phyloP scores from a whole-genome alignment of 2,797 vertebrate species.

The Sciurus carolinensis region DNA sequence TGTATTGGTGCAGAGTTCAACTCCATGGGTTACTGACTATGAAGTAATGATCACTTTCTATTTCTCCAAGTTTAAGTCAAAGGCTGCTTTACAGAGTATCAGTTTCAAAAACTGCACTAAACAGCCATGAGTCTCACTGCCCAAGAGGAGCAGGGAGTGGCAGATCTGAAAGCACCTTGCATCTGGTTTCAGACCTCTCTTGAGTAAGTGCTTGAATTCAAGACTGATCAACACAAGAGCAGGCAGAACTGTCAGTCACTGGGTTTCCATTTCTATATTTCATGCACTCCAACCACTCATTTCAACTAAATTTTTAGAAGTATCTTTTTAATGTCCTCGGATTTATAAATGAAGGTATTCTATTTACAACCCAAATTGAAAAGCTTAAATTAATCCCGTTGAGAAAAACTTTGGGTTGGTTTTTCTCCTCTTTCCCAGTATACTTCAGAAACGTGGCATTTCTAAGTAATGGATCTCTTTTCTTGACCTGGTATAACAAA shows the following conservation, averaged over 20 bases:
- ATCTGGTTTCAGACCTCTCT: constrained; percentile 75
- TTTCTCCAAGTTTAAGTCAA: constrained; percentile 73
- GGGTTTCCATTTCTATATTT: constrained; percentile 75
- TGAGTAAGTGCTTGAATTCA: constrained; percentile 66
- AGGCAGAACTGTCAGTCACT: constrained; percentile 80
- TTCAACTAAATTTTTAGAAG: constrained; percentile 80
- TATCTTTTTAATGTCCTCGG: constrained; percentile 85
- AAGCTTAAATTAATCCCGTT: constrained; percentile 3
- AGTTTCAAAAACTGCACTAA: constrained; percentile 55
- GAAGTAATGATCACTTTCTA: constrained; percentile 39
- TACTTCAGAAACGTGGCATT: constrained; percentile 74
- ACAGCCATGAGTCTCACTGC: constrained; percentile 62
- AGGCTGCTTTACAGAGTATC: constrained; percentile 65
- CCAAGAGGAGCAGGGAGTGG: constrained; percentile 68
- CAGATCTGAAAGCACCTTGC: constrained; percentile 81
- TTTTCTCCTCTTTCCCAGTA: not conserved
- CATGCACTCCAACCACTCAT: constrained; percentile 81
- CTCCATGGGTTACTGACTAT: not conserved
- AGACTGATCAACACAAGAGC: constrained; percentile 68
- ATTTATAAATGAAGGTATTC: constrained; percentile 81
- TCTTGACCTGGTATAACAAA: constrained; percentile 72
- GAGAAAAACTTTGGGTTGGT: not conserved
- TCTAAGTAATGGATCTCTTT: constrained; percentile 74
- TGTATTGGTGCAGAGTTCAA: constrained; percentile 49
- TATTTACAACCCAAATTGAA: constrained; percentile 5